A percentile compares a stretch with the other conserved stretches of the same genome.
These are phyloP conservation scores for Volucella inflata DNA, from an alignment of 2,888 invertebrate genomes.

Conservation along the genomic window DNA sequence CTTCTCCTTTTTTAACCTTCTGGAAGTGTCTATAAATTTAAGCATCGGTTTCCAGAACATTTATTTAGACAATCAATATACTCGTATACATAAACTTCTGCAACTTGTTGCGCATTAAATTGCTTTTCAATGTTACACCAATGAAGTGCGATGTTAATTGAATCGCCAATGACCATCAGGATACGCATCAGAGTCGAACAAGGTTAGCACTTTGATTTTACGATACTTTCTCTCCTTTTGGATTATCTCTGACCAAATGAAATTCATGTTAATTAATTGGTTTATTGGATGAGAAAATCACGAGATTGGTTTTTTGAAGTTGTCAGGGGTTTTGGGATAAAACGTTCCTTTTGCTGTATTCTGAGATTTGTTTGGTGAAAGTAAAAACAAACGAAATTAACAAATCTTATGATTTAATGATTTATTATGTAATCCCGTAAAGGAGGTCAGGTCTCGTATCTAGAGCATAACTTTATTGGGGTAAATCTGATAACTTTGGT, in stretches of 20 bases:
- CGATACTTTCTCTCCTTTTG: constrained; percentile 48
- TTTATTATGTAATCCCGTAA: constrained; percentile 30
- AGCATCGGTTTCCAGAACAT: no score
- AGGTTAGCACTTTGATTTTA: constrained; percentile 20
- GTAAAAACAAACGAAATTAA: constrained; percentile 7
- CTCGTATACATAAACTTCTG: neutral
- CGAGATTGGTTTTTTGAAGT: neutral
- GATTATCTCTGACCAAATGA: constrained; percentile 19
- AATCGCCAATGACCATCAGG: constrained; percentile 35
- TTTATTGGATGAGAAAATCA: constrained; percentile 58
- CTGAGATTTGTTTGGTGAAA: no score
- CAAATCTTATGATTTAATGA: constrained; percentile 51
- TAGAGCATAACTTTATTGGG: constrained; percentile 9
- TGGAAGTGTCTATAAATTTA: no score
- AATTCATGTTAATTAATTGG: constrained; percentile 49
- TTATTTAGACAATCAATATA: neutral
- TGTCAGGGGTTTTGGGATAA: no score
- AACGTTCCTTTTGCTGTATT: no score
- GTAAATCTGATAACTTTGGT: neutral
- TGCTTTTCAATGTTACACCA: neutral
- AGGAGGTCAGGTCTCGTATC: constrained; percentile 1
- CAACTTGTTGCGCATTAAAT: constrained; percentile 21
- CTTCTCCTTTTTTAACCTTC: no score
- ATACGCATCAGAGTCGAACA: constrained; percentile 25
- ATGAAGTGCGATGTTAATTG: constrained; percentile 21